Evolutionary conservation across 2,797 vertebrate species (phyloP).

Genomic region (Xyrichtys novacula): DNA sequence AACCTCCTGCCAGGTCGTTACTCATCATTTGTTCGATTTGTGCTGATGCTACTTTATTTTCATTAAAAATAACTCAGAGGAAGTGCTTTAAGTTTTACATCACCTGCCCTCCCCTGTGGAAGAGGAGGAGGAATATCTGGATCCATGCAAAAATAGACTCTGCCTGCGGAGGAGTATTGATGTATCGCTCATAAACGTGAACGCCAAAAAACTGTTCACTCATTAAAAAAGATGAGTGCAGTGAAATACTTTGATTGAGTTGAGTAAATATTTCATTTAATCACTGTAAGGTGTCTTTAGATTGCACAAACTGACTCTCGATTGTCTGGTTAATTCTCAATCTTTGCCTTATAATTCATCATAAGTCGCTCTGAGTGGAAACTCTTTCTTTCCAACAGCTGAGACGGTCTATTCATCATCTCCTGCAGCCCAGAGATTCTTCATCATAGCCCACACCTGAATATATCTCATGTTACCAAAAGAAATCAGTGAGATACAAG

Average conservation of each 20-base stretch:
- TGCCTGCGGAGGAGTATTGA: neutral
- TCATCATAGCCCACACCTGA: no score
- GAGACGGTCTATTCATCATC: neutral
- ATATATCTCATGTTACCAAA: no score
- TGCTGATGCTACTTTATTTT: slow-evolving; percentile 75
- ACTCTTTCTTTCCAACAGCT: neutral
- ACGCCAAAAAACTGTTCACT: neutral
- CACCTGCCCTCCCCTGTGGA: slow-evolving; percentile 36
- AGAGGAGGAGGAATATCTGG: slow-evolving; percentile 12
- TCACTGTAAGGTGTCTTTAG: neutral
- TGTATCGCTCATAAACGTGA: neutral
- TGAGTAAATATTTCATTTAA: neutral
- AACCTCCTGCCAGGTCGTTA: slow-evolving; percentile 76
- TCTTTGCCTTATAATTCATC: neutral
- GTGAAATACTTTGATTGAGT: neutral
- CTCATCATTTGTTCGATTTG: slow-evolving; percentile 79
- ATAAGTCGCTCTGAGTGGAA: slow-evolving; percentile 9
- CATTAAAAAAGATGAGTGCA: neutral
- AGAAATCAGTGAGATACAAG: no score
- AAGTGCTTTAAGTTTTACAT: slow-evolving; percentile 51
- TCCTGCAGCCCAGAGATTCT: neutral
- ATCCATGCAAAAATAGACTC: slow-evolving; percentile 5
- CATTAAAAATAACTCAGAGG: slow-evolving; percentile 63
- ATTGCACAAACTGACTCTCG: no score
- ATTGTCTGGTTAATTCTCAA: no score